These are phyloP conservation scores for Otus sunia DNA, from an alignment of 2,113 vertebrate genomes.

Conservation along the genomic window DNA sequence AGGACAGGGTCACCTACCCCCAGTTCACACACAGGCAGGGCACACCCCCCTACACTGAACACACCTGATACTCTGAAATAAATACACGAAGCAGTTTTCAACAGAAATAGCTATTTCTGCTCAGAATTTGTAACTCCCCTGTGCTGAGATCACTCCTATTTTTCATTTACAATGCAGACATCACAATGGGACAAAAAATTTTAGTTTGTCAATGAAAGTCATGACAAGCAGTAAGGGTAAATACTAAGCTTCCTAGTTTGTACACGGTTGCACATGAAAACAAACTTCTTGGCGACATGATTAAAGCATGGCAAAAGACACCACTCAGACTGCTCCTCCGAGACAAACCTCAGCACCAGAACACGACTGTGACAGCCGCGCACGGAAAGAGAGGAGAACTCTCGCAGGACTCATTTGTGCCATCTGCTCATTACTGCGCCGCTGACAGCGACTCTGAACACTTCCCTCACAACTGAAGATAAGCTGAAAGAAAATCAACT, in stretches of 20 bases:
- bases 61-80: not conserved
- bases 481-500: not conserved
- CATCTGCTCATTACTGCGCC: not conserved
- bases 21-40: too few relatives aligned
- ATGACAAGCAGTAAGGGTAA: not conserved
- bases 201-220: not conserved
- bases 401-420: not conserved
- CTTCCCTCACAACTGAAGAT: not conserved
- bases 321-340: not conserved
- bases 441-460: not conserved
- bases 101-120: not conserved
- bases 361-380: fast-evolving
- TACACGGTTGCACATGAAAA: not conserved
- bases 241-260: not conserved
- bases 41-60: too few relatives aligned
- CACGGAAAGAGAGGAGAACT: not conserved
- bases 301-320: not conserved
- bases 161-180: not conserved
- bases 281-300: not conserved
- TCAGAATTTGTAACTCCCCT: not conserved
- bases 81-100: too few relatives aligned
- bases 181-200: not conserved
- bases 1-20: not conserved
- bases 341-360: not conserved
- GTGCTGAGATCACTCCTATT: not conserved